phyloP scores from a whole-genome alignment of 1,140 invertebrate genomes.

The Brachystomella parvula region DNA sequence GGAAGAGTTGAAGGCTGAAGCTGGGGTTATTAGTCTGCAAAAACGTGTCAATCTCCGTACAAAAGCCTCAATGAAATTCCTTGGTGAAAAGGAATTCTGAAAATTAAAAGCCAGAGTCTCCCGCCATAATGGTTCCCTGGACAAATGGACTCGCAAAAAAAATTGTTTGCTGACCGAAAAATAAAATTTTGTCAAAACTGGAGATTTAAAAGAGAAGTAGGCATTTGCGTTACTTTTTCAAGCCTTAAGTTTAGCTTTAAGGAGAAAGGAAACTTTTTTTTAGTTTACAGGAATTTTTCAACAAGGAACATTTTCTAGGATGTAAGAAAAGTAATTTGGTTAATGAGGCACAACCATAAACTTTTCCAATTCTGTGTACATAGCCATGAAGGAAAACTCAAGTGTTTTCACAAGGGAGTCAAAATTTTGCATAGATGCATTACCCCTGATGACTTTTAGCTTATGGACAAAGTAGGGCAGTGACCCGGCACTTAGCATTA shows the following conservation, averaged over 20 bases:
- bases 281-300: background rate
- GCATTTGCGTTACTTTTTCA: background rate
- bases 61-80: background rate
- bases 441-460: background rate
- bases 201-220: background rate
- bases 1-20: no score
- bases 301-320: background rate
- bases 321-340: conserved; percentile 23
- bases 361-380: conserved; percentile 32
- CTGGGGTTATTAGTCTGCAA: no score
- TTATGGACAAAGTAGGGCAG: background rate
- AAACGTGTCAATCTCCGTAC: no score
- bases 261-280: background rate
- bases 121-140: background rate
- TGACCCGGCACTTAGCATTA: background rate
- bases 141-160: background rate
- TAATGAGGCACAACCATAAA: conserved; percentile 35
- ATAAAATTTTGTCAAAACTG: background rate
- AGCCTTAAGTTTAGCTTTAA: background rate
- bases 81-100: background rate
- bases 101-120: background rate
- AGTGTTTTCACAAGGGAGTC: background rate
- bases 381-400: no score
- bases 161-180: background rate
- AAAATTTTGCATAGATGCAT: conserved; percentile 2